Base-by-base conservation (phyloP, 2,113 vertebrate species). In the Ceyx melanurus region DNA sequence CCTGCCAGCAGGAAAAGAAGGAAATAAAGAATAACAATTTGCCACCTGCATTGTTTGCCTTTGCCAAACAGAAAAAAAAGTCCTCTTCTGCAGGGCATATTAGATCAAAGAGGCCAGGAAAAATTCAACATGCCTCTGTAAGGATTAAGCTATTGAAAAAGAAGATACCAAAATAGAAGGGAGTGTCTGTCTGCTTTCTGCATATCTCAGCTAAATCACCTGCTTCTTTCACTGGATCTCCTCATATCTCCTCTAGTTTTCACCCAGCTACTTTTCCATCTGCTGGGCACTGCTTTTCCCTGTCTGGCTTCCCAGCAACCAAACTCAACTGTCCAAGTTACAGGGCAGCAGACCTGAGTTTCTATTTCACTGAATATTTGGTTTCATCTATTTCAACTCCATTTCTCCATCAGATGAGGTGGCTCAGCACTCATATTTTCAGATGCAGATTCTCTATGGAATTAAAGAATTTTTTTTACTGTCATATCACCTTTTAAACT, bases 11-110 rank as follows among this genome's bases (percentile, higher is more conserved):
- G 78, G 65, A 87, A 81, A 82, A 88, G 45, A 79, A 91, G 31
- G 35, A 94, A 91, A 87, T 73, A 79, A 93, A 73, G 35, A 84
- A 65, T n/a, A 83, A 26, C 13, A 62, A 77, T 82, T 86, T 91
- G 12, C 15, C 35, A 80, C 64, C 19, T 74, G 9, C 56, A 62
- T 58, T 79, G 5, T 33, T 31, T 76, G 50, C 35, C 16, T 82
- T 87, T 87, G 62, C 61, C 3, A 18, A 85, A 58, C 31, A 43
- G 17, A 71, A 50, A 16, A 37, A 33, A 42, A 64, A n/a, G 8
- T 66, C 15, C 11, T 89, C 17, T 6, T 64, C 11, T 35, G 37
- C 4, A 2, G 54, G 46, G 11, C 20, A 31, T 62, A 51, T 35
- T 46, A 76, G 56, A 75, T 67, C 23, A 58, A 80, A 83, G 50